Base-by-base conservation (phyloP, 35 echinoderm and acorn worm species). In the Heliocidaris erythrogramma region DNA sequence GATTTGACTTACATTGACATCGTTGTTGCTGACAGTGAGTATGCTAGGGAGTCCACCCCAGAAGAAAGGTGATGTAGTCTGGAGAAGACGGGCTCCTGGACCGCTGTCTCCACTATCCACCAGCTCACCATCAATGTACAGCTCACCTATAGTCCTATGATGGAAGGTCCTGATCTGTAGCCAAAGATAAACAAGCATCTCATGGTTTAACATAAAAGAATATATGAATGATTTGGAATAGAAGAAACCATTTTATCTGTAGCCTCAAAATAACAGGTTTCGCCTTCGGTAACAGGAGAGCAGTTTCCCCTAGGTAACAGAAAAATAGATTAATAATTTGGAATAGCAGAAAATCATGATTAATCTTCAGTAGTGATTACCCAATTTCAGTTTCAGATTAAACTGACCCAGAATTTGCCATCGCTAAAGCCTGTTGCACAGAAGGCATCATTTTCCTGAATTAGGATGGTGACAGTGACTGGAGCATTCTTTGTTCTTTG, bases 121-220 rank as follows among this genome's bases (percentile, higher is more conserved):
- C 18, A 92, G 53, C 61, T 85, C 59, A 2, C 93, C 97, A 88
- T 98, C 97, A 1, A 98, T 93, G 78, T 85, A 91, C 35, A 98
- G 88, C 12, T 88, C 86, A 9, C 97, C 97, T 1, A 16, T 9
- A 9, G 13, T 85, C 17, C 93, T 90, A 5, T 49, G 35, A 30
- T 96, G 92, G 13, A 92, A 49, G 32, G 96, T 95, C 11, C 61
- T 49, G 27, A 96, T 78, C 96, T 96, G 24, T 18, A 30, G 29
- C 17, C 7, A 69, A 94, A 89, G 1, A 30, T 84, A 84, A 18
- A 84, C 59, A 18, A 95, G 11, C 90, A 59, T 84, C 8, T 30
- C 29, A 17, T 24, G 71, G 71, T 14, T 42, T 42, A 42, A 93
- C 5, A 13, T 42, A 13, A 32, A 48, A 93, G 85, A 92, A 85